Base-by-base conservation (phyloP, 2,113 vertebrate species). In the Uropsilus gracilis region DNA sequence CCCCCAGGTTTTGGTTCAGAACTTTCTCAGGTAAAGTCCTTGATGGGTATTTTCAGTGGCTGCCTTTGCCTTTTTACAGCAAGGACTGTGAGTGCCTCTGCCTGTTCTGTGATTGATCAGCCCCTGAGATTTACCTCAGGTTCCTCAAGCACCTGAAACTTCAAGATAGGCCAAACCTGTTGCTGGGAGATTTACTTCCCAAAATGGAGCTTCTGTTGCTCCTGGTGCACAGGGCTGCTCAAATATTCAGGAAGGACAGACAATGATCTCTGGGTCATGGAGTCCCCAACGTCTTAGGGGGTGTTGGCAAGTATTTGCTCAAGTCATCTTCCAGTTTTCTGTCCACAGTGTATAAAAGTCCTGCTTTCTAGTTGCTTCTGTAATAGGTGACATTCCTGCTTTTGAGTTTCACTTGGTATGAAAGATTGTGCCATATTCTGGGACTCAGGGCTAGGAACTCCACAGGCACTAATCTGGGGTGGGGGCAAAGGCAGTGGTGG, bases 401-500 rank as follows among this genome's bases (percentile, higher is more conserved):
- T 12, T 44, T 63, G 17, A 14, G 17, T 32, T 53, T 46, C n/a
- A 26, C 0, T 34, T 48, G 28, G 22, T 0, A 34, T 9, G 13
- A 37, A 32, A 22, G 16, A 24, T 7, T 6, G 11, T 44, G 5
- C 14, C 18, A 50, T 12, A 4, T 32, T 7, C 1, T 64, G 26
- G 1, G 16, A 0, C 4, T 0, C 24, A 75, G 48, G 30, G 0
- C 0, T 28, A 26, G 24, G 7, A 22, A 3, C 39, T 32, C 0
- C 14, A 24, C 2, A 18, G 39, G 7, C 1, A 11, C 3, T 26
- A 26, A 9, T 13, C 5, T 50, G 24, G 24, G 26, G 1, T 39
- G 34, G 4, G 24, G 32, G 73, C 57, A 28, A 53, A 16, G n/a
- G n/a, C n/a, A 20, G 34, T 32, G 16, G 39, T 37, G 2, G 30